Evolutionary conservation across 92 coral and sea anemone genomes (phyloP), one percentile per base, ranked within the genome.

Genomic region (Montipora capitata): DNA sequence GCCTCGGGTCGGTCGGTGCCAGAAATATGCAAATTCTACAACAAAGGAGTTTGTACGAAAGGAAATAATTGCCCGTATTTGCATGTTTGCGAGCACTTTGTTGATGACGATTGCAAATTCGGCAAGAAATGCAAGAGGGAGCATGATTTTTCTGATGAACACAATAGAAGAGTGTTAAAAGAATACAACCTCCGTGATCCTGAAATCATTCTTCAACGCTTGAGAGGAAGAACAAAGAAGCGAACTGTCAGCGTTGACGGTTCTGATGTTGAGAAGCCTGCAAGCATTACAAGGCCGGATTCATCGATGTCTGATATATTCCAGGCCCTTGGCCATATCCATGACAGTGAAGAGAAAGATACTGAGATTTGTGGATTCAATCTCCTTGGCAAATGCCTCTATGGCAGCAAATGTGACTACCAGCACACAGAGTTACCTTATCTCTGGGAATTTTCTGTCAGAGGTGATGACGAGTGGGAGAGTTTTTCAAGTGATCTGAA

Each of bases 291-390:
- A 56, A 14, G 14, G 10, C 62, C 84, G 3, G 5, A 68, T 12
- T 18, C 73, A 10, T 39, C 70, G 54, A 86, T 8, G 15, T 27
- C 82, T 35, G 42, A 7, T 7, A 38, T 7, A 42, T 43, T 14
- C 10, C 48, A 10, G 3, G 11, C 52, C 69, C 39, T 42, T 61
- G 67, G 45, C 38, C 20, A 18, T 18, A 18, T 18, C 20, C 20
- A 11, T 49, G 43, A 76, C 8, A 44, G 10, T 35, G 83, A 40
- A 27, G 92, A 66, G 10, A 68, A 81, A 27, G 91, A 88, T 27
- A 77, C 70, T 5, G 96, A 95, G n/a, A 96, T 97, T 15, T 97
- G 99, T 88, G 98, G 98, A 11, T 97, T 93, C 58, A 72, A 95
- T 76, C 78, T 97, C 14, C 94, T 91, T 17, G 99, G 98, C 41